Evolutionary conservation across 1,140 invertebrate species (phyloP).

Genomic region (Streblospio benedicti): DNA sequence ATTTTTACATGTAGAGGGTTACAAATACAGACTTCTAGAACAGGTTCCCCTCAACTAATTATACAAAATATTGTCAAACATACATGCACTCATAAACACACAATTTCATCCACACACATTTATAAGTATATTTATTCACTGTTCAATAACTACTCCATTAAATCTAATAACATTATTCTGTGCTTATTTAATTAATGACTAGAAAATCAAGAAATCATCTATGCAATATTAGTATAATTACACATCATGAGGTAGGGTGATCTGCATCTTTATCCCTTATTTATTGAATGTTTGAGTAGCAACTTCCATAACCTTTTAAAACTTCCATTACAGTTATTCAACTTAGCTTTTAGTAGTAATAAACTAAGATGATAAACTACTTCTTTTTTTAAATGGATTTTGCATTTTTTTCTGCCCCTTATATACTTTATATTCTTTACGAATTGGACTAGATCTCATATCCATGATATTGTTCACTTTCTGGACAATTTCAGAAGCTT

Average conservation of each 20-base stretch:
- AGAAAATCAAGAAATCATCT: neutral
- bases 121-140: neutral
- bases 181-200: neutral
- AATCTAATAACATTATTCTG: neutral
- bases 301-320: neutral
- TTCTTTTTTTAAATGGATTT: neutral
- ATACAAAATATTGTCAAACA: too few species aligned
- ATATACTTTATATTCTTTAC: slow-evolving; percentile 61
- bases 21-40: too few species aligned
- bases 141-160: neutral
- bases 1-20: too few species aligned
- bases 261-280: neutral
- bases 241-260: neutral
- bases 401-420: slow-evolving; percentile 9
- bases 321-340: neutral
- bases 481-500: slow-evolving; percentile 70
- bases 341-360: neutral
- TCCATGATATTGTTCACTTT: slow-evolving; percentile 82
- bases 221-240: neutral
- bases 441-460: slow-evolving; percentile 63
- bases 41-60: too few species aligned
- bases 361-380: neutral
- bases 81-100: neutral
- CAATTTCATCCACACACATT: neutral
- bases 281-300: neutral